Conservation (phyloP, 2,888 invertebrate genomes). For the Thymelicus acteon region DNA sequence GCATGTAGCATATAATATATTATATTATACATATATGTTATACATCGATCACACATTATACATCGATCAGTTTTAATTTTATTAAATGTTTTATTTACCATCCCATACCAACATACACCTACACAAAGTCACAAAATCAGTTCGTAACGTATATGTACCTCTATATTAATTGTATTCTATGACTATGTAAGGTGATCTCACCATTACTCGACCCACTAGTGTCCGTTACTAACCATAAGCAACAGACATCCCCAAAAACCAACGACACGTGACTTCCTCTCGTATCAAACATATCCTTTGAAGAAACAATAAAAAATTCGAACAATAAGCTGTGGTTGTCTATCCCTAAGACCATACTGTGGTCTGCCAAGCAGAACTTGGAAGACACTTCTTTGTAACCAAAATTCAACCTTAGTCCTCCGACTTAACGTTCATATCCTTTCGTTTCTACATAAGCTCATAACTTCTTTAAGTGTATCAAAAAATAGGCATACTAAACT, state of each 20-base stretch:
- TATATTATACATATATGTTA: too few species aligned
- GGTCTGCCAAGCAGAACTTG: constrained; percentile 63
- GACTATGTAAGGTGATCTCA: constrained; percentile 3
- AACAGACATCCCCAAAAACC: constrained; percentile 67
- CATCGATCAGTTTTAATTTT: too few species aligned
- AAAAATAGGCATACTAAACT: neutral
- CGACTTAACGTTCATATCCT: neutral
- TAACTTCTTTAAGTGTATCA: constrained; percentile 34
- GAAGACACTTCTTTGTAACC: neutral
- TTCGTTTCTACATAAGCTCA: constrained; percentile 3
- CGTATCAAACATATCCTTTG: constrained; percentile 53
- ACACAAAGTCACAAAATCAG: too few species aligned
- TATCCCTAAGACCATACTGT: constrained; percentile 61
- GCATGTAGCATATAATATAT: too few species aligned
- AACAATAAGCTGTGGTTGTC: constrained; percentile 66
- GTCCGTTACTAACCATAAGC: constrained; percentile 48
- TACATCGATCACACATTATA: too few species aligned
- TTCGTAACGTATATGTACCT: too few species aligned
- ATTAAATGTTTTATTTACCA: too few species aligned
- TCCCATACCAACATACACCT: too few species aligned
- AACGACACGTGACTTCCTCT: constrained; percentile 75
- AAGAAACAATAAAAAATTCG: constrained; percentile 67
- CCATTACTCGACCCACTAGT: constrained; percentile 8
- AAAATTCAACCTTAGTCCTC: neutral
- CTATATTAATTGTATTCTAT: too few species aligned